A percentile compares a stretch with the other conserved stretches of the same genome.
These are phyloP conservation scores for Gambusia yucatana DNA, from an alignment of 2,797 vertebrate genomes.

Conservation along the genomic window DNA sequence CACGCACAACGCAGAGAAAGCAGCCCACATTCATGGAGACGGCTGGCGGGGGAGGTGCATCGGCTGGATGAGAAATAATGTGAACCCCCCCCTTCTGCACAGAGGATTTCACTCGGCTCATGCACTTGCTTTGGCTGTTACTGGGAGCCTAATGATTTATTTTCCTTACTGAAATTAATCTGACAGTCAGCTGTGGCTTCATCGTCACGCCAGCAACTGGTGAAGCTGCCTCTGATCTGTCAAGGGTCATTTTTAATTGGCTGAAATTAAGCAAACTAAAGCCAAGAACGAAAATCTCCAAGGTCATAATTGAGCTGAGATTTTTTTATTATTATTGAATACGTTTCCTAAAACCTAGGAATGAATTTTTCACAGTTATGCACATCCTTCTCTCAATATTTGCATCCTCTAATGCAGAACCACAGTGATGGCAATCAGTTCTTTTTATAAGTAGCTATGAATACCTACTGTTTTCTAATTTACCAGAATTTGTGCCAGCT, in stretches of 20 bases:
- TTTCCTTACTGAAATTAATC: conserved; percentile 19
- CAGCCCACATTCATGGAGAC: conserved; percentile 49
- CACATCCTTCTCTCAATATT: not conserved
- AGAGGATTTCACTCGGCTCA: conserved; percentile 59
- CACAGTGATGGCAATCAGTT: conserved; percentile 19
- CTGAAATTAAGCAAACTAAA: conserved; percentile 29
- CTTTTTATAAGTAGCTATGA: conserved; percentile 6
- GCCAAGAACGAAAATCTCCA: conserved; percentile 11
- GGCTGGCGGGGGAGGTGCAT: conserved; percentile 66
- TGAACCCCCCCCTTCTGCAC: conserved; percentile 48
- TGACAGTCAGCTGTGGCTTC: conserved; percentile 36
- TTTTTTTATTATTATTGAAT: not conserved
- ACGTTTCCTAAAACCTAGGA: not conserved
- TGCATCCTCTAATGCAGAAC: not conserved
- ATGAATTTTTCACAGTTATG: conserved; percentile 1
- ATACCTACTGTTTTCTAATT: conserved; percentile 26
- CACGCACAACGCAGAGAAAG: conserved; percentile 34
- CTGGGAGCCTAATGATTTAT: conserved; percentile 37
- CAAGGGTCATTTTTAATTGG: conserved; percentile 36
- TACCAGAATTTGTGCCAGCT: conserved; percentile 26
- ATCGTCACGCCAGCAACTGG: conserved; percentile 7
- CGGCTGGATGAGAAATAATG: conserved; percentile 63
- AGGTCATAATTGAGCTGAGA: conserved; percentile 18
- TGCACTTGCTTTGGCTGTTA: conserved; percentile 46
- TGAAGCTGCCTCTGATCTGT: conserved; percentile 14